Base-by-base conservation (phyloP, 2,113 vertebrate species). In the Upupa epops region DNA sequence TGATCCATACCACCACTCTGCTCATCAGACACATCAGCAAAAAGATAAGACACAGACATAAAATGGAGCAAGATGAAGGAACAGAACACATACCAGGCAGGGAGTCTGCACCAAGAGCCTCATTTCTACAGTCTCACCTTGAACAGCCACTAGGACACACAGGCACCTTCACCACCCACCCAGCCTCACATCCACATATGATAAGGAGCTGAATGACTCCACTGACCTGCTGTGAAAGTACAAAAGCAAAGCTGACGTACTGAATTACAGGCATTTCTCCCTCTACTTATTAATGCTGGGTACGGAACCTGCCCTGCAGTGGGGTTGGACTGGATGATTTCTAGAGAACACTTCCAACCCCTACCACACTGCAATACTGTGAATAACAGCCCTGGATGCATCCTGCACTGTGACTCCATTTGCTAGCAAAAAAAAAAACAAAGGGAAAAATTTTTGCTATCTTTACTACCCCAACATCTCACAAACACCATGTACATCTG, bases 401-500 rank as follows among this genome's bases (percentile, higher is more conserved):
- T n/a, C 70, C 76, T 17, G 0, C 20, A 9, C 52, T 58, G 34
- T 36, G 73, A 85, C 76, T 25, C 25, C 60, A n/a, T 17, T 37
- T 55, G 37, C 34, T 90, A 89, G 74, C 74, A 77, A 37, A 58
- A 92, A 51, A 60, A 34, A 5, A 4, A 49, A n/a, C n/a, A n/a
- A n/a, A n/a, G n/a, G n/a, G n/a, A 54, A 26, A 4, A 32, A 31
- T n/a, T 73, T 86, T 87, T 90, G 51, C 75, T 60, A 56, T 68
- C 77, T 84, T 92, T 80, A 89, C n/a, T 91, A 87, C 74, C 29
- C 18, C 76, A n/a, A 46, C 55, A 52, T 63, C 79, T 83, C 75
- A 66, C 6, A 45, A 24, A 37, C 68, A 88, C 26, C 71, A 40
- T 73, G 75, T 25, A 71, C 52, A 31, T 22, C 68, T 66, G 72